Conservation (phyloP, 1,140 invertebrate species). For the Drosophila kanapiae region DNA sequence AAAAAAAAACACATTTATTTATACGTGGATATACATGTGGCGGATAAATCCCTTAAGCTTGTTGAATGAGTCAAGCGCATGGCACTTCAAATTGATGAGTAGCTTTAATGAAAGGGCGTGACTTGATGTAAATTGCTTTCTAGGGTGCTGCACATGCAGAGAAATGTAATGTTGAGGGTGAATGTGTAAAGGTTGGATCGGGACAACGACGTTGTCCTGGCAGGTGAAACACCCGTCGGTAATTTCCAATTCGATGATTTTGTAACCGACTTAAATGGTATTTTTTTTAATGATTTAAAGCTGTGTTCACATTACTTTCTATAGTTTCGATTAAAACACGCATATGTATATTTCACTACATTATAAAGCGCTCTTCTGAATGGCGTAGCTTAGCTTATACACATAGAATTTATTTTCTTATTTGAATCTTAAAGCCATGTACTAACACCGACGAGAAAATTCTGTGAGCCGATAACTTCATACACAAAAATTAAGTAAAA, state of each 20-base stretch:
- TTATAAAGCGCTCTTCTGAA: no score
- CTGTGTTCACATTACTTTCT: background rate
- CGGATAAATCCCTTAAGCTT: slow-evolving; percentile 76
- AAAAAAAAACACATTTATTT: slow-evolving; percentile 22
- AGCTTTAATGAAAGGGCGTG: slow-evolving; percentile 78
- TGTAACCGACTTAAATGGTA: slow-evolving; percentile 17
- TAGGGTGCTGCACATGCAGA: slow-evolving; percentile 35
- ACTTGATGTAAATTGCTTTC: slow-evolving; percentile 73
- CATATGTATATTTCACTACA: background rate
- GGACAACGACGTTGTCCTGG: slow-evolving; percentile 26
- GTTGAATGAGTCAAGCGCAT: slow-evolving; percentile 67
- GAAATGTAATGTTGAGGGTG: slow-evolving; percentile 3
- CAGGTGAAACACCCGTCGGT: slow-evolving; percentile 34
- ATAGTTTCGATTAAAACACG: background rate
- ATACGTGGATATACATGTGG: slow-evolving; percentile 43
- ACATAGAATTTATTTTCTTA: no score
- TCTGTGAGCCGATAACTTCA: no score
- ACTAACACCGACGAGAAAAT: no score
- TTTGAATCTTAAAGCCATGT: no score
- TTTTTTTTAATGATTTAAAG: background rate
- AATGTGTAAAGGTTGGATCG: slow-evolving; percentile 26
- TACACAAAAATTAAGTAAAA: no score
- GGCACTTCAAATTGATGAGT: slow-evolving; percentile 75
- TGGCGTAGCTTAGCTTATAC: no score
- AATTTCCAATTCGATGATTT: slow-evolving; percentile 13